Conservation (phyloP, 2,888 invertebrate genomes). For the Saturnia pavonia region DNA sequence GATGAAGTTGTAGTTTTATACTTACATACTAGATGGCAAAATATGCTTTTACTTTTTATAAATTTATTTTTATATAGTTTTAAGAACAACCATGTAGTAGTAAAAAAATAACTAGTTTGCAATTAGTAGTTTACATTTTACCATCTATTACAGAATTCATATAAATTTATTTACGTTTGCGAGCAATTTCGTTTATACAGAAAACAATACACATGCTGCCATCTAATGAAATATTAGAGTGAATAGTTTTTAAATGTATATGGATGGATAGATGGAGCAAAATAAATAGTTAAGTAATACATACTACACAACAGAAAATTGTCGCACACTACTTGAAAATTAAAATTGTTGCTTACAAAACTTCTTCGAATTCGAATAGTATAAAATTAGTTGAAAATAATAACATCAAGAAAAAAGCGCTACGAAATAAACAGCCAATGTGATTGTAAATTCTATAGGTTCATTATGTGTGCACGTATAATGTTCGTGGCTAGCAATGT, state of each 20-base stretch:
- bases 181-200: neutral
- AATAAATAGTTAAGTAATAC: too few relatives aligned
- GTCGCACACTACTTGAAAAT: neutral
- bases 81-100: too few relatives aligned
- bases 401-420: neutral
- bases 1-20: slow-evolving; percentile 23
- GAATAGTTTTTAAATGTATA: too few relatives aligned
- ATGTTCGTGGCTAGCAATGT: too few relatives aligned
- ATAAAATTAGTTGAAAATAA: neutral
- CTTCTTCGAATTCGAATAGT: neutral
- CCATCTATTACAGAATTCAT: neutral
- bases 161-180: neutral
- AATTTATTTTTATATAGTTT: slow-evolving; percentile 14
- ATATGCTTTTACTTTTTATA: slow-evolving; percentile 6
- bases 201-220: too few relatives aligned
- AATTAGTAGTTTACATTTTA: neutral
- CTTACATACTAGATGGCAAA: slow-evolving; percentile 32
- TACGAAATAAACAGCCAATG: too few relatives aligned
- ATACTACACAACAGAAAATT: neutral
- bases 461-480: too few relatives aligned
- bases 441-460: too few relatives aligned
- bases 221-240: too few relatives aligned
- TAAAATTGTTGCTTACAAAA: neutral
- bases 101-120: neutral
- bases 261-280: neutral